phyloP scores from a whole-genome alignment of 2,797 vertebrate species.

The Otolemur crassicaudatus region DNA sequence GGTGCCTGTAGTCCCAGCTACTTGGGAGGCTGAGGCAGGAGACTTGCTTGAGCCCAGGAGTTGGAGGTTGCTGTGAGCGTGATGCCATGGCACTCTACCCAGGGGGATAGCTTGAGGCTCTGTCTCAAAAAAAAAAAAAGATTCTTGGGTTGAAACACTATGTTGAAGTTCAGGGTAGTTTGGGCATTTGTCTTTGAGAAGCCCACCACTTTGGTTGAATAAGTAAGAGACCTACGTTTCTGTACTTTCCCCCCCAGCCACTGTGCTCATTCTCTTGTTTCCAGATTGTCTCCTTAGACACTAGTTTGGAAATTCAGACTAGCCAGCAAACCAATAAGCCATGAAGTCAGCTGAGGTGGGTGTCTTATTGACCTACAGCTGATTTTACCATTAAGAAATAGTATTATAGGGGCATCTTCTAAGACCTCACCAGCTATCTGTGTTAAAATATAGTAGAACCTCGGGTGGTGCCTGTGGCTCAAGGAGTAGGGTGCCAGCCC shows the following conservation, averaged over 20 bases:
- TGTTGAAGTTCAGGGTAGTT: neutral
- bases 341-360: neutral
- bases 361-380: neutral
- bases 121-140: neutral
- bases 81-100: too few species aligned
- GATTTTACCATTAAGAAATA: neutral
- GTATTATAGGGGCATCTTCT: neutral
- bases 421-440: neutral
- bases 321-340: neutral
- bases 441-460: neutral
- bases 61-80: too few species aligned
- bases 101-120: too few species aligned
- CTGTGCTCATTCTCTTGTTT: neutral
- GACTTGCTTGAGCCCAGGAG: too few species aligned
- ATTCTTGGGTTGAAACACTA: neutral
- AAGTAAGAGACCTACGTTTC: neutral
- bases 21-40: too few species aligned
- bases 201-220: neutral
- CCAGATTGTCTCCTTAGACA: neutral
- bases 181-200: slow-evolving; percentile 17
- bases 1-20: too few species aligned
- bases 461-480: too few species aligned
- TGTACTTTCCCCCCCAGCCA: neutral
- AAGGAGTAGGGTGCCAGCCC: too few species aligned
- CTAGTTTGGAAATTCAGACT: neutral